phyloP scores from a whole-genome alignment of 2,888 invertebrate species.

The Cataglyphis albicans region DNA sequence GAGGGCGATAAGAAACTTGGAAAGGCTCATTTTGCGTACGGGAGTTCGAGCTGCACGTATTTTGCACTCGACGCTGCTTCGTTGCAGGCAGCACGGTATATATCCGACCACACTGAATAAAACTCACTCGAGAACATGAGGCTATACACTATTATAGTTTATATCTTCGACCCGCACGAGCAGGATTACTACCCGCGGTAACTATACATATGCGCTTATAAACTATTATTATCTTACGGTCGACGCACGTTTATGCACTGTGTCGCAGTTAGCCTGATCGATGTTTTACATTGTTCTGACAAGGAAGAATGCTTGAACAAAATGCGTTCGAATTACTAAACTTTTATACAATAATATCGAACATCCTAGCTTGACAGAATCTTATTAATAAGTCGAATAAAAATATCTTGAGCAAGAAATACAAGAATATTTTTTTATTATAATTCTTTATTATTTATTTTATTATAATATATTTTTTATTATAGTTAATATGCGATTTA shows the following conservation, averaged over 20 bases:
- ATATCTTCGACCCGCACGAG: slow-evolving; percentile 63
- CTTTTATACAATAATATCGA: slow-evolving; percentile 35
- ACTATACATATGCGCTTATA: slow-evolving; percentile 56
- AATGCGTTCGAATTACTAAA: slow-evolving; percentile 41
- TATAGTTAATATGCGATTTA: background rate
- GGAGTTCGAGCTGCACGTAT: background rate
- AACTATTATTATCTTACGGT: slow-evolving; percentile 69
- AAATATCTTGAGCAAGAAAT: background rate
- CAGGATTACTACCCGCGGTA: slow-evolving; percentile 62
- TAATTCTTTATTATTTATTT: background rate
- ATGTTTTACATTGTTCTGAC: slow-evolving; percentile 56
- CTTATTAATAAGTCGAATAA: slow-evolving; percentile 12
- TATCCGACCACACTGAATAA: slow-evolving; percentile 25
- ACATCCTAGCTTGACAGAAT: background rate
- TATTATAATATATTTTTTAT: background rate
- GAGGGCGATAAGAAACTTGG: slow-evolving; percentile 20
- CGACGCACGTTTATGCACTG: slow-evolving; percentile 54
- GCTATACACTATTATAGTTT: slow-evolving; percentile 63
- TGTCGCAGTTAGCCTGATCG: slow-evolving; percentile 60
- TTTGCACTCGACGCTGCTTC: slow-evolving; percentile 38
- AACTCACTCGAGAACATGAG: slow-evolving; percentile 26
- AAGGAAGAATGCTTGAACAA: slow-evolving; percentile 36
- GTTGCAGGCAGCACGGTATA: slow-evolving; percentile 15
- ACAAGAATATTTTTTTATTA: background rate
- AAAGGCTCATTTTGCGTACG: background rate